phyloP scores from a whole-genome alignment of 2,113 vertebrate genomes.

The Narcine bancroftii region DNA sequence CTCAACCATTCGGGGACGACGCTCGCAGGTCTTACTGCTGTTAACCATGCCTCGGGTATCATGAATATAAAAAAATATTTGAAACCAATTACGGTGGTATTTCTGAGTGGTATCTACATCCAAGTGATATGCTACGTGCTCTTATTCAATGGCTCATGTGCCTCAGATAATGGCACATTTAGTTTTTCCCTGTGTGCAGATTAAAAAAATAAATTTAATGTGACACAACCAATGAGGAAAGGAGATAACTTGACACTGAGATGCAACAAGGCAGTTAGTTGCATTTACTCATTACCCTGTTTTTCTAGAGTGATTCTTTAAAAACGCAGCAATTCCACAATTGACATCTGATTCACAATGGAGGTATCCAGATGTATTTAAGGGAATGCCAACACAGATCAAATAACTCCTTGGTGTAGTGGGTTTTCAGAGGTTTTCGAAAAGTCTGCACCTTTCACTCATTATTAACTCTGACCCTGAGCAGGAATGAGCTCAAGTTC shows the following conservation, averaged over 20 bases:
- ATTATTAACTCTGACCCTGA: constrained; percentile 23
- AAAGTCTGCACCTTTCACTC: constrained; percentile 21
- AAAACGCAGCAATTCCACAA: constrained; percentile 21
- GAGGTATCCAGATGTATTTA: constrained; percentile 36
- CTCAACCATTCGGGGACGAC: constrained; percentile 23
- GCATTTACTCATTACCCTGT: constrained; percentile 17
- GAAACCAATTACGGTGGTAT: neutral
- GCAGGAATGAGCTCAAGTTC: constrained; percentile 30
- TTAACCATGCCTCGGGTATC: constrained; percentile 55
- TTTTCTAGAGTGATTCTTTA: constrained; percentile 14
- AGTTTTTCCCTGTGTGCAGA: constrained; percentile 17
- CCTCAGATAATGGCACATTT: neutral
- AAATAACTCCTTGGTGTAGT: constrained; percentile 23
- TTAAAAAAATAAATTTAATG: constrained; percentile 20
- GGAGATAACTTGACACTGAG: constrained; percentile 21
- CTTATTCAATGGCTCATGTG: neutral
- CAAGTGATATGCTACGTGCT: constrained; percentile 13
- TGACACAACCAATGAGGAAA: neutral
- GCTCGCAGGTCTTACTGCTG: constrained; percentile 48
- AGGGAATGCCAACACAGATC: constrained; percentile 15
- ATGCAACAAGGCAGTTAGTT: constrained; percentile 26
- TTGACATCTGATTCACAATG: constrained; percentile 21
- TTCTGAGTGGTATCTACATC: neutral
- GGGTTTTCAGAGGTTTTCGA: neutral
- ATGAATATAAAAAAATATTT: constrained; percentile 22